These are phyloP conservation scores for Onychorhynchus coronatus DNA, from an alignment of 2,113 vertebrate genomes.

Conservation along the genomic window DNA sequence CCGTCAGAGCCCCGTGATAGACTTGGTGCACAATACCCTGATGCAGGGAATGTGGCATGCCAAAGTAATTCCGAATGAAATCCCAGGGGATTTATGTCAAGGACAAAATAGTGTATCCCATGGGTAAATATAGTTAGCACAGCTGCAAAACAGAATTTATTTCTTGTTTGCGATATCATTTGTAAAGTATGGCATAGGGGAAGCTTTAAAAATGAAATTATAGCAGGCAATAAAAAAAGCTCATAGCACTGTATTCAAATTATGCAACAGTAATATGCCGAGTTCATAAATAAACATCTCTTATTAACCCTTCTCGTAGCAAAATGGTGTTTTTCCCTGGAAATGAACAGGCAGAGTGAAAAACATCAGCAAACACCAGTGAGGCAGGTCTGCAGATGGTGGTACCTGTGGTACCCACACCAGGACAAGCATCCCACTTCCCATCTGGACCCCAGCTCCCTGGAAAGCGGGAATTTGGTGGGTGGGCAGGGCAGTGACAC, in stretches of 20 bases:
- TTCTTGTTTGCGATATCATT: conserved; percentile 80
- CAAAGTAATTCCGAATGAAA: conserved; percentile 46
- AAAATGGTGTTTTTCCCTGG: conserved; percentile 1
- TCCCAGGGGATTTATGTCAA: conserved; percentile 72
- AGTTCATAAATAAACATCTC: conserved; percentile 82
- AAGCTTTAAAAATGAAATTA: conserved; percentile 84
- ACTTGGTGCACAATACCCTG: not conserved
- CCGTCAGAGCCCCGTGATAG: not conserved
- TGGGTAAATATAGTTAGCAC: conserved; percentile 72
- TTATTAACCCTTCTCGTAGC: conserved; percentile 72
- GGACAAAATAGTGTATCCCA: conserved; percentile 76
- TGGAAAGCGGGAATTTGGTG: not conserved
- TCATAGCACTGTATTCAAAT: conserved; percentile 81
- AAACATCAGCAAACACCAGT: not conserved
- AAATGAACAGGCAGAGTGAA: not conserved
- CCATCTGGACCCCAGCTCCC: not conserved
- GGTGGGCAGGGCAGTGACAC: not conserved
- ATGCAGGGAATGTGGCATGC: conserved; percentile 30
- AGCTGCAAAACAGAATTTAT: conserved; percentile 79
- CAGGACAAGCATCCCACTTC: not conserved
- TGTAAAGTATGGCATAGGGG: conserved; percentile 76
- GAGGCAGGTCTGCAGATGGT: not conserved
- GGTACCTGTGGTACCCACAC: not conserved
- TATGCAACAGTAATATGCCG: conserved; percentile 73
- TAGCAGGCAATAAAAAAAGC: conserved; percentile 77